Evolutionary conservation across 2,113 vertebrate genomes (phyloP), one percentile per base, ranked within the genome.

Genomic region (Aptenodytes patagonicus): DNA sequence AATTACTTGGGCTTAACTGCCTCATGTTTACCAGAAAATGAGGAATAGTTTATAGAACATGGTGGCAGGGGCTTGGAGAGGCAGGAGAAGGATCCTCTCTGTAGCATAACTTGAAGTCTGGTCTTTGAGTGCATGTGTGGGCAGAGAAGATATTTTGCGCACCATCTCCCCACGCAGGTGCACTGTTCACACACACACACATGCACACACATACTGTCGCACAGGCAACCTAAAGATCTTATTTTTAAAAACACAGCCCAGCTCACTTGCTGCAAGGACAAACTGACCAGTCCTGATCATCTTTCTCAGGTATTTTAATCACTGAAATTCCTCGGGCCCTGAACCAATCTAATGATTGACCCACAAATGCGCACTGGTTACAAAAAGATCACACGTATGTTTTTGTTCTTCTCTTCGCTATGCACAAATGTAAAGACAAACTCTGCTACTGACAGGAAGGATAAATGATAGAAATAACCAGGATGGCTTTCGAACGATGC

Each of bases 1-100:
- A 96, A 78, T 95, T 92, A 78, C 36, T 44, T 54, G 49, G 34
- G 75, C 38, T 96, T 97, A 96, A 94, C 68, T 89, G 83, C 71
- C 89, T 92, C 55, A 77, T n/a, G 24, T 80, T 87, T 81, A 49
- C 21, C 73, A 96, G 71, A 96, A 97, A 94, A 96, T 25, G 28
- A 62, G 28, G 42, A 91, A 64, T 13, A 75, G 49, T 66, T 76
- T 85, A 57, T 34, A 85, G 71, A 93, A 70, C 6, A 17, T 38
- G 38, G 87, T 34, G 68, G 31, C 44, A 86, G 81, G 19, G 13
- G 72, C 25, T 90, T 71, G 61, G 31, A 73, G 55, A 83, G 24
- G 42, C 22, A 93, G 61, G 26, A 68, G 62, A 70, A 87, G 25
- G 79, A 76, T 68, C 26, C 54, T 81, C n/a, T 40, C 60, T 75